phyloP scores from a whole-genome alignment of 2,888 invertebrate genomes.

The Campoplex capitator region DNA sequence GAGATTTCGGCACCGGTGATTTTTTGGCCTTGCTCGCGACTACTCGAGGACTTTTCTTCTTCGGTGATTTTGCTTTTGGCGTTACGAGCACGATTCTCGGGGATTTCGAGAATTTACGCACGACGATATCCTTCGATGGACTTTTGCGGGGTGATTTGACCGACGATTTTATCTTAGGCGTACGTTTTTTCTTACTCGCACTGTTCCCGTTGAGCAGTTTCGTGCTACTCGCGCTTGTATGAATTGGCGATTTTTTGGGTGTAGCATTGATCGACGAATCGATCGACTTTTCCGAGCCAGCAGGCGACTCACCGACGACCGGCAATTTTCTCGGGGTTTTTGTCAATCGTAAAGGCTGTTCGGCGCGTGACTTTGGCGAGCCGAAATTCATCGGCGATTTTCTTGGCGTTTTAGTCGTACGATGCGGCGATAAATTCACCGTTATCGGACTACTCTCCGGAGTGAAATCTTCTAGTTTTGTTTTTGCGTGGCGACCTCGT shows the following conservation, averaged over 20 bases:
- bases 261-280: conserved; percentile 47
- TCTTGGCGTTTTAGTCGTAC: conserved; percentile 76
- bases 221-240: conserved; percentile 8
- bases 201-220: background rate
- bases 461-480: conserved; percentile 68
- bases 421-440: conserved; percentile 75
- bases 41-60: conserved; percentile 64
- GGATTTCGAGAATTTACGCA: conserved; percentile 73
- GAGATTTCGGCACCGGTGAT: conserved; percentile 27
- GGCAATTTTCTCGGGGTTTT: conserved; percentile 77
- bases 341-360: conserved; percentile 66
- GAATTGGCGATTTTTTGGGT: conserved; percentile 24
- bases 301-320: conserved; percentile 69
- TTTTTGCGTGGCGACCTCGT: conserved; percentile 24
- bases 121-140: conserved; percentile 5
- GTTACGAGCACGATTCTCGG: conserved; percentile 74
- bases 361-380: conserved; percentile 76
- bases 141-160: conserved; percentile 26
- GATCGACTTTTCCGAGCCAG: conserved; percentile 66
- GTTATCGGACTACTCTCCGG: conserved; percentile 77
- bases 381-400: conserved; percentile 76
- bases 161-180: conserved; percentile 47
- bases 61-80: conserved; percentile 64
- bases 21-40: conserved; percentile 56
- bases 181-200: conserved; percentile 37